Conservation (phyloP, 2,888 invertebrate genomes). For the Sminthurides aquaticus region DNA sequence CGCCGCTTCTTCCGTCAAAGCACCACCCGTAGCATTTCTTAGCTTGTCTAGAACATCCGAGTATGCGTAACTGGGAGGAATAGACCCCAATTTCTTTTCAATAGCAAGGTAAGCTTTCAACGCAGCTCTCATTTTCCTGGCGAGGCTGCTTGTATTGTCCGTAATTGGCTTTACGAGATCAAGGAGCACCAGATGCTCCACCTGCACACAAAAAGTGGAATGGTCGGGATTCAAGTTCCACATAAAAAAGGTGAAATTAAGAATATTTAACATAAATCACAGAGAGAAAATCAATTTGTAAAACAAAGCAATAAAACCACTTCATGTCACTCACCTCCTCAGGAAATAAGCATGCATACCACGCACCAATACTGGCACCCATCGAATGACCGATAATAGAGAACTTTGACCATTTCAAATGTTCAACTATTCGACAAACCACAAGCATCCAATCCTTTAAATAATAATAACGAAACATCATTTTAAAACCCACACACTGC, state of each 20-base stretch:
- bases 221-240: too few species aligned
- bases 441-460: slow-evolving; percentile 44
- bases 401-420: slow-evolving; percentile 48
- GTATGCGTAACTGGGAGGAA: slow-evolving; percentile 47
- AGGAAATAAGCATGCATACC: slow-evolving; percentile 34
- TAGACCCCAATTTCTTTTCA: slow-evolving; percentile 43
- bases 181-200: slow-evolving; percentile 49
- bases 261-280: neutral
- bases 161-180: slow-evolving; percentile 47
- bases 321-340: slow-evolving; percentile 21
- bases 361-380: slow-evolving; percentile 51
- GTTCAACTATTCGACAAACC: slow-evolving; percentile 46
- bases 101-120: slow-evolving; percentile 47
- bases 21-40: slow-evolving; percentile 28
- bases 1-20: slow-evolving; percentile 31
- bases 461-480: too few species aligned
- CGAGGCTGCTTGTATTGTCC: slow-evolving; percentile 40
- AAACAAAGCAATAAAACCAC: too few species aligned
- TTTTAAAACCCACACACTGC: too few species aligned
- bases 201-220: slow-evolving; percentile 38
- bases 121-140: slow-evolving; percentile 45
- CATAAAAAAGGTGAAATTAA: neutral
- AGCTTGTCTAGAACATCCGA: slow-evolving; percentile 49
- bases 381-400: slow-evolving; percentile 50
- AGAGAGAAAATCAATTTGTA: too few species aligned